Evolutionary conservation across 2,888 invertebrate species (phyloP).

Genomic region (Eupelmus urozonus): DNA sequence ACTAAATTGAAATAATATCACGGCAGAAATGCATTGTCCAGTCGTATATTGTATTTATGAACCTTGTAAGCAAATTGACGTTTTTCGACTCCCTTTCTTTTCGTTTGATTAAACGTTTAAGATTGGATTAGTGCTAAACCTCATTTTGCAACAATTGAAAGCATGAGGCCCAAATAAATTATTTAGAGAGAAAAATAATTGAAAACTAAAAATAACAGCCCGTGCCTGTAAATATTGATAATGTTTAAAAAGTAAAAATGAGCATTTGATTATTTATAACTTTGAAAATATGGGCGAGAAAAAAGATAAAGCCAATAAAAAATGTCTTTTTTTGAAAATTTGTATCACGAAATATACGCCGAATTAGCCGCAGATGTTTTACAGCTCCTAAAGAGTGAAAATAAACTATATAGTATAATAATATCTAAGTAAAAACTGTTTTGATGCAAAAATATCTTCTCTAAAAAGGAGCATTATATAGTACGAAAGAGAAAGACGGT

Average conservation of each 20-base stretch:
- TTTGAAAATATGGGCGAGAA: conserved; percentile 16
- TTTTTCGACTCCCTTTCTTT: conserved; percentile 19
- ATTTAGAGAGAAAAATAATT: conserved; percentile 45
- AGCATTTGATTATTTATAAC: conserved; percentile 18
- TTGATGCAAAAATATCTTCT: conserved; percentile 46
- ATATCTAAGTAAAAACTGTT: conserved; percentile 50
- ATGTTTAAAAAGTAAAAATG: conserved; percentile 39
- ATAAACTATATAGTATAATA: conserved; percentile 37
- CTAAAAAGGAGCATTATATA: conserved; percentile 45
- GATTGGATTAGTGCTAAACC: conserved; percentile 10
- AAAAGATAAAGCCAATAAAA: conserved; percentile 12
- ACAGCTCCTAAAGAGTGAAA: conserved; percentile 37
- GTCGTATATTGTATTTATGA: conserved; percentile 59
- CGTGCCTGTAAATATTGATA: conserved; percentile 55
- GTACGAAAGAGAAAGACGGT: conserved; percentile 24
- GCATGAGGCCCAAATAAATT: conserved; percentile 31
- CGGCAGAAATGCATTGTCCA: conserved; percentile 66
- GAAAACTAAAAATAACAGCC: conserved; percentile 31
- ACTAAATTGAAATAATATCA: conserved; percentile 66
- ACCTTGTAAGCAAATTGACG: conserved; percentile 21
- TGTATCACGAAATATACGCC: conserved; percentile 47
- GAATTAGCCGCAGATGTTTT: conserved; percentile 41
- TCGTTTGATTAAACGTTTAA: neutral
- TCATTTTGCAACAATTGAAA: conserved; percentile 37
- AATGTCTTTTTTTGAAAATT: conserved; percentile 34